Base-by-base conservation (phyloP, 2,113 vertebrate genomes). In the Melanostigma gelatinosum region DNA sequence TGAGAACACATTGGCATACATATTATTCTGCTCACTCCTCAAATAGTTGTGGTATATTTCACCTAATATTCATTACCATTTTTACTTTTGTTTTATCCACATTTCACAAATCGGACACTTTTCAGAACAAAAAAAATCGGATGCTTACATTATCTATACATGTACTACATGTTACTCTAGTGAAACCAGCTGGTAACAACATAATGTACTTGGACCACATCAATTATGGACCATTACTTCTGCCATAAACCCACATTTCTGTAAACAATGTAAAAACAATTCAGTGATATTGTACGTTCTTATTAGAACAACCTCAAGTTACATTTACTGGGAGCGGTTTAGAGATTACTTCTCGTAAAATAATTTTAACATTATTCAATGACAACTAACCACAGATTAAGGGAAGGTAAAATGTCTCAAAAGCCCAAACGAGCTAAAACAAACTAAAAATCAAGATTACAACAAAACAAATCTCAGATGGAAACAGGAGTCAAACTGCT, bases 21-120 rank as follows among this genome's bases (percentile, higher is more conserved):
- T 12, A 24, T 58, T 58, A 50, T 63, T 76, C 57, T 34, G 34
- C n/a, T 50, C n/a, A 67, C 22, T 66, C n/a, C 32, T 60, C 62
- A 71, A 36, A 69, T n/a, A 58, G 46, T 7, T 55, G 9, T 40
- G 40, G 44, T 66, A 32, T 22, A 48, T 72, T 68, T 8, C 32
- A 18, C 6, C 6, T 6, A 4, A 42, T 34, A 16, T 32, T 9
- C 24, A 36, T 34, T 44, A 24, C 7, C 22, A 29, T 29, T 29
- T 29, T 29, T 29, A 29, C 29, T 29, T 48, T 18, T 32, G 1
- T 67, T 66, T 48, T 50, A 22, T 38, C 3, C 1, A 68, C 1
- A 3, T 66, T 63, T 62, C 42, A 61, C 11, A 61, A 58, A 80
- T 3, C 27, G 57, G 44, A 55, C 3, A 46, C 8, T 15, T 68